Base-by-base conservation (phyloP, 2,888 invertebrate species). In the Scaptomyza tumidula region DNA sequence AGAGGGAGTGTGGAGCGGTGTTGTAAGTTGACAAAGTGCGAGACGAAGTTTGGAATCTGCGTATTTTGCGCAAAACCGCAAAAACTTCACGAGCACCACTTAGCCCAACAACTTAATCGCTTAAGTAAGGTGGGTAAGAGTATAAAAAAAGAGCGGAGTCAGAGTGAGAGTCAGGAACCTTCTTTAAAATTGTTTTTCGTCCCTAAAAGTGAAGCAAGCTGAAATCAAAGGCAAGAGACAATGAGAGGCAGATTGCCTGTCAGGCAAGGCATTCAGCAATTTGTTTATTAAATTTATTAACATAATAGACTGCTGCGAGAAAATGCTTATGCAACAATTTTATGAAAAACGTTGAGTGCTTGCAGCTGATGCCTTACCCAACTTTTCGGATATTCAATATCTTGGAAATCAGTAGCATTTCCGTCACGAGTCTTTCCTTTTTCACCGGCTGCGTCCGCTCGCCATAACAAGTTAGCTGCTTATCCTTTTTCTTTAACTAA, bases 241-340 rank as follows among this genome's bases (percentile, higher is more conserved):
- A 56, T 62, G 24, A 19, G 33, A 53, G 16, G 31, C 29, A 44
- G 49, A 54, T 58, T 70, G 62, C 29, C 29, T 29, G 16, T 31
- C 9, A 9, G 33, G 19, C n/a, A 16, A 37, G 33, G 27, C 39
- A 39, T 48, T 56, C 54, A 68, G 56, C 61, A 72, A 59, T 71
- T 84, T 75, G 85, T 70, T 71, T 70, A 78, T 86, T 80, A 75
- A 78, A 69, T 88, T 80, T 80, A 83, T 81, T 76, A 88, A 61
- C 86, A 87, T 85, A 85, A 85, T 87, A 87, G 83, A 79, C 75
- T 75, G 70, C 79, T 70, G 65, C 13, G 16, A n/a, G 14, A 33
- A 46, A 64, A 53, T 33, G 53, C 60, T 70, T 56, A 24, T 14
- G 48, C 49, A 49, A 57, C 43, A 64, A 61, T 48, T 58, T 75